Percentiles rank a stretch among this genome's conserved stretches.
Evolutionary conservation across 2,888 invertebrate genomes (phyloP).

Genomic region (Melanchra persicariae): DNA sequence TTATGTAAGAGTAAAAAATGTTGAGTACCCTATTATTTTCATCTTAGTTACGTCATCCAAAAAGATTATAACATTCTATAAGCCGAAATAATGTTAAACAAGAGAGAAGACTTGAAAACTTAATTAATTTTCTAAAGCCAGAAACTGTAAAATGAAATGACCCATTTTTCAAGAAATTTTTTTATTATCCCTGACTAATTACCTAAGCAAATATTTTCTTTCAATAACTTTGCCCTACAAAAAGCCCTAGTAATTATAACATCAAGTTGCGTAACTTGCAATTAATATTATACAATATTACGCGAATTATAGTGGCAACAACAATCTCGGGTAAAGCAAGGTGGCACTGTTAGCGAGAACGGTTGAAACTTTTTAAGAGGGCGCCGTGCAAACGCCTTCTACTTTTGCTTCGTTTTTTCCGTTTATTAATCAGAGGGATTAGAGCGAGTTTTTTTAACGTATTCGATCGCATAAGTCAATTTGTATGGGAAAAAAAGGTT

Average conservation of each 20-base stretch:
- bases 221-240: background rate
- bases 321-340: conserved; percentile 6
- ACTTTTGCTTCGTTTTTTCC: too few species aligned
- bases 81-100: background rate
- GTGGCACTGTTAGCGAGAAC: conserved; percentile 5
- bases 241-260: background rate
- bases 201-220: conserved; percentile 13
- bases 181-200: background rate
- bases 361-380: too few species aligned
- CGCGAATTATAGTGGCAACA: conserved; percentile 37
- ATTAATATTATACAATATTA: conserved; percentile 51
- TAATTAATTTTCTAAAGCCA: background rate
- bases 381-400: too few species aligned
- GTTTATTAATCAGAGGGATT: too few species aligned
- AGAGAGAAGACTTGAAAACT: background rate
- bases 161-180: background rate
- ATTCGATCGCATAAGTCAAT: too few species aligned
- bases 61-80: background rate
- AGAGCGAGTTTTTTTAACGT: too few species aligned
- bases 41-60: background rate
- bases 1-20: background rate
- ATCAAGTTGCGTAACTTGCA: conserved; percentile 40
- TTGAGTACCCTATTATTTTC: background rate
- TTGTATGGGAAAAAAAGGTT: too few species aligned
- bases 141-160: conserved; percentile 11